Evolutionary conservation across 2,797 vertebrate genomes (phyloP), one percentile per base, ranked within the genome.

Genomic region (Telmatherina bonti): DNA sequence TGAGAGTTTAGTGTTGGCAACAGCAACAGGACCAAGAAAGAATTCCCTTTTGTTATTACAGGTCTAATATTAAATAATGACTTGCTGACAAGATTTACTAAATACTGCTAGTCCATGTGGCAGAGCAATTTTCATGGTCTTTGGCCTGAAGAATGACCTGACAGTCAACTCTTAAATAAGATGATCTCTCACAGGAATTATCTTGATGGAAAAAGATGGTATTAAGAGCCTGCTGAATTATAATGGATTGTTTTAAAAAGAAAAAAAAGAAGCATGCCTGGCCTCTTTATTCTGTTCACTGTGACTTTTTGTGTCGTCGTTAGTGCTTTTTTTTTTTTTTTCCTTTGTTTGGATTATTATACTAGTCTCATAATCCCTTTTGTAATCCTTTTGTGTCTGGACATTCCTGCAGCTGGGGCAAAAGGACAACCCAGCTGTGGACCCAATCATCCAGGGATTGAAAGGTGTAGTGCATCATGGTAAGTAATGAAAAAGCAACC

Each of bases 381-480:
- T 80, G 77, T 92, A 87, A 89, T 91, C 79, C 78, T 38, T 72
- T 78, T 82, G 24, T 84, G 66, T 84, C 72, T 84, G 80, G 86
- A 77, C 70, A 54, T 88, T 82, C 65, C 73, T 82, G 81, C 86
- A 99, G 98, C 95, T 98, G 90, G 97, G 95, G 76, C 96, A 94
- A 83, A 97, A 95, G 94, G 96, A 98, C 95, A 99, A 99, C 93
- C 93, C 95, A 22, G 97, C 97, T 33, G 95, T 99, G 92, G 97
- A 98, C 82, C 96, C 97, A 81, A 98, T 99, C 94, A 99, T 99
- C 94, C 93, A 96, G 63, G 98, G 98, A 85, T 90, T 99, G 93
- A 99, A 97, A 92, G 95, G 98, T 15, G 98, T 99, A 30, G 98
- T 99, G 60, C 98, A 99, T 96, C 98, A 99, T 1, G 98, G 98